Conservation (phyloP, 2,888 invertebrate genomes). For the Drosophila vallismaia region DNA sequence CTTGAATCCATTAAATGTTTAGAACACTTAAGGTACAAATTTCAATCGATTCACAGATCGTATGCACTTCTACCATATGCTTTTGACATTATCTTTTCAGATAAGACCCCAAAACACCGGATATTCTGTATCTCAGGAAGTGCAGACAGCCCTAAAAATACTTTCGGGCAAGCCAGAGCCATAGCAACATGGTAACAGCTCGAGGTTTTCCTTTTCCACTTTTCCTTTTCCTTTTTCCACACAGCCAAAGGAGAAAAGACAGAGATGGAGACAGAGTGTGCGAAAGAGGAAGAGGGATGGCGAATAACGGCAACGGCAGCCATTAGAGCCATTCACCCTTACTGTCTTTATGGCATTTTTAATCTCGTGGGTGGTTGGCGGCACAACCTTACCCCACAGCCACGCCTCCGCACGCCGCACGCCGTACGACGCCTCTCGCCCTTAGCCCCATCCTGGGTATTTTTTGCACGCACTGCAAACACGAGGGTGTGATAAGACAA, state of each 20-base stretch:
- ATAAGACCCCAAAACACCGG: constrained; percentile 5
- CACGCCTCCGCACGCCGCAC: neutral
- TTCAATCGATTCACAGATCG: constrained; percentile 8
- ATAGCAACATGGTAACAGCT: constrained; percentile 46
- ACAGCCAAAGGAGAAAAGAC: constrained; percentile 1
- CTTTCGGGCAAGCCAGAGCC: constrained; percentile 19
- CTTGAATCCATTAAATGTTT: neutral
- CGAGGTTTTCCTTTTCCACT: constrained; percentile 23
- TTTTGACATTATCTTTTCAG: constrained; percentile 18
- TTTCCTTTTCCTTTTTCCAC: constrained; percentile 21
- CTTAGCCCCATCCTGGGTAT: constrained; percentile 27
- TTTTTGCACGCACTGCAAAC: constrained; percentile 78
- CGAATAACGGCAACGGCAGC: constrained; percentile 61
- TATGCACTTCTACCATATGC: constrained; percentile 17
- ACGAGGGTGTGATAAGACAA: constrained; percentile 82
- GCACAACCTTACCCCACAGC: constrained; percentile 24
- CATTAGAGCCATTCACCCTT: constrained; percentile 81
- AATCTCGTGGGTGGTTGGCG: constrained; percentile 81
- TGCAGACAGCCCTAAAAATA: constrained; percentile 29
- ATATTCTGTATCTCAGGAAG: constrained; percentile 20
- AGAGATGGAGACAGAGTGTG: neutral
- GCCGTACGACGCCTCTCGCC: constrained; percentile 21
- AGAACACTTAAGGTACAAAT: neutral
- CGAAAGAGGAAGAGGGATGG: constrained; percentile 29
- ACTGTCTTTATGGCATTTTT: constrained; percentile 83